Evolutionary conservation across 2,113 vertebrate species (phyloP).

Genomic region (Riparia riparia): DNA sequence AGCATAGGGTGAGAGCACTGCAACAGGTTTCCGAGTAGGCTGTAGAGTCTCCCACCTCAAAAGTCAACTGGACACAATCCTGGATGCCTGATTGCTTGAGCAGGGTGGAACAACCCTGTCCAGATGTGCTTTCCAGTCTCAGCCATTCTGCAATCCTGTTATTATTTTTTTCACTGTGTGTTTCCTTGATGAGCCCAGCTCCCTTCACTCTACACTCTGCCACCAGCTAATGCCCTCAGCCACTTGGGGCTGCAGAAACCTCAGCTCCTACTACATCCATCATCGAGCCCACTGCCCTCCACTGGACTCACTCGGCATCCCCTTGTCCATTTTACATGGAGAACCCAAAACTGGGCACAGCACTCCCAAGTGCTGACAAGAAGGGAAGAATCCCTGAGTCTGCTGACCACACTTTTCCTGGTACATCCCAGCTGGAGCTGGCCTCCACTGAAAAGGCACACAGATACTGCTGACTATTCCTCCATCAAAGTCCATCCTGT

Average conservation of each 20-base stretch:
- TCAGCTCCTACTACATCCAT: rapidly evolving
- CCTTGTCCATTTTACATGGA: rapidly evolving
- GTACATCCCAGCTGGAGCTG: neutral
- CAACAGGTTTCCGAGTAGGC: neutral
- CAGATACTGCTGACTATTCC: neutral
- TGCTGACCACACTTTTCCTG: neutral
- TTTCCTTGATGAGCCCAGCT: neutral
- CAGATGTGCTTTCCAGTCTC: neutral
- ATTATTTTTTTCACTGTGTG: neutral
- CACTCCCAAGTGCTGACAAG: neutral
- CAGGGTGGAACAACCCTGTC: neutral
- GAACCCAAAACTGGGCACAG: neutral
- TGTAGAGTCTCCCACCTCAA: neutral
- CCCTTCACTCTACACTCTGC: neutral
- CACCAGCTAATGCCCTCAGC: neutral
- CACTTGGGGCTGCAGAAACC: neutral
- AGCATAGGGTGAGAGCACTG: neutral
- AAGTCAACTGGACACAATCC: rapidly evolving
- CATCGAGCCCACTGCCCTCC: neutral
- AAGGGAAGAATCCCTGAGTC: neutral
- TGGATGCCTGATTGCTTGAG: neutral
- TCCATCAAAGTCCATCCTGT: neutral
- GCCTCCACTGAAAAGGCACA: neutral
- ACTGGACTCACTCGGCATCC: neutral
- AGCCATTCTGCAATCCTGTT: neutral